Base-by-base conservation (phyloP, 2,797 vertebrate genomes). In the Meda fulgida region DNA sequence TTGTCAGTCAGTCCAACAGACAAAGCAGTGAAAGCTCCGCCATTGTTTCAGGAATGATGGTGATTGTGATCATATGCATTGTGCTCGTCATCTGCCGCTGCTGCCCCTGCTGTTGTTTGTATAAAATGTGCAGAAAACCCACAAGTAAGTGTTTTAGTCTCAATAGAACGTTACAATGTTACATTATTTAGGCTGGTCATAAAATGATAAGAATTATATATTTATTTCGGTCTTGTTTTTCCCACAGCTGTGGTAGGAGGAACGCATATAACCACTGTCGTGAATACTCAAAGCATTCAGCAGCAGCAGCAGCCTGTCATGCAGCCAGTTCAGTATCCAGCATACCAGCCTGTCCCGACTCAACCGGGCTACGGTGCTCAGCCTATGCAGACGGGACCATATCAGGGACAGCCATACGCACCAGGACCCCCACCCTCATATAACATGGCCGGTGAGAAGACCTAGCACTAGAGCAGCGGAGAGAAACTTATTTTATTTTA, bases 41-140 rank as follows among this genome's bases (percentile, higher is more conserved):
- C 90, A 46, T 95, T 77, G 88, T 90, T 1, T 0, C 92, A 2
- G 88, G 91, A 46, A 8, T 96, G 38, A 82, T 66, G 3, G 1
- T 86, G 40, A 69, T 81, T 9, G 4, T 93, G 72, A 78, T 95
- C 78, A 5, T 95, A 19, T n/a, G 96, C 0, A 11, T 95, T 85
- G 72, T 95, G 86, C 9, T 96, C 82, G 85, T 97, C 88, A 85
- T 93, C 90, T 99, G 97, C 92, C 96, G 96, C 86, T 94, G 96
- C 31, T 99, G 97, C 26, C 97, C 97, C 2, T 97, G 97, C 91
- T 98, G 97, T 92, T 97, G 95, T 88, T 85, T 98, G 46, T 98
- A 99, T 92, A 97, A 97, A 90, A 92, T 94, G 76, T 98, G 97
- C 87, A 91, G 96, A 86, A 94, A 89, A 69, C 93, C 93, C 55